Conservation (phyloP, 1,140 invertebrate species). For the Drosophila littoralis region DNA sequence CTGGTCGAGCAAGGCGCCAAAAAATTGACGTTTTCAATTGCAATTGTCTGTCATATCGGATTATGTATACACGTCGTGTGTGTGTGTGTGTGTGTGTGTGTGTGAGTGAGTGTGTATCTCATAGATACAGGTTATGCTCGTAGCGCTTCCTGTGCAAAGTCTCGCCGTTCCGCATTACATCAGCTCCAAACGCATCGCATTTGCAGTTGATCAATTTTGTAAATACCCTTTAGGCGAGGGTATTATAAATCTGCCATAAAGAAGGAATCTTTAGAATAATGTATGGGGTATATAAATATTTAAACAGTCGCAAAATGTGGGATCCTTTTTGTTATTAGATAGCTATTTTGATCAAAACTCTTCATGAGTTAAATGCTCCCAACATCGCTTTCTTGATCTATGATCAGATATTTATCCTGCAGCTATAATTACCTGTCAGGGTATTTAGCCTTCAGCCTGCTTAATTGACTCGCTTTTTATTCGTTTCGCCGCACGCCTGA, state of each 20-base stretch:
- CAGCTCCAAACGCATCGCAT: constrained; percentile 30
- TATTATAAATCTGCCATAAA: background rate
- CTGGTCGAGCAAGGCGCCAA: background rate
- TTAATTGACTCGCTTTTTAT: background rate
- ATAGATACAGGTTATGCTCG: constrained; percentile 41
- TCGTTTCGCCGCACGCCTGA: constrained; percentile 23
- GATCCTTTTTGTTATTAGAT: too few species aligned
- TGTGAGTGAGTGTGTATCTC: constrained; percentile 19
- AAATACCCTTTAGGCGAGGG: background rate
- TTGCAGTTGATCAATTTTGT: constrained; percentile 25
- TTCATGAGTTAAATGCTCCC: too few species aligned
- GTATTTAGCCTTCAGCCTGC: constrained; percentile 2
- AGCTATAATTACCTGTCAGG: background rate
- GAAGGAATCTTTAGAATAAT: background rate
- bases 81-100: background rate
- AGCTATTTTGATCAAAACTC: too few species aligned
- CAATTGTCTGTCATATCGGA: constrained; percentile 2
- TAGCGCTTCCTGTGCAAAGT: constrained; percentile 32
- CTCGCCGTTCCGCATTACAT: constrained; percentile 40
- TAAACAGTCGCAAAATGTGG: background rate
- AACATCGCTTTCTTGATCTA: too few species aligned
- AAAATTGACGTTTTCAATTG: constrained; percentile 16
- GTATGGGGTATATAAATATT: background rate
- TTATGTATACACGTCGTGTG: background rate
- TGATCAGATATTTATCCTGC: background rate